Base-by-base conservation (phyloP, 92 coral and sea anemone species). In the Plumapathes pennacea region DNA sequence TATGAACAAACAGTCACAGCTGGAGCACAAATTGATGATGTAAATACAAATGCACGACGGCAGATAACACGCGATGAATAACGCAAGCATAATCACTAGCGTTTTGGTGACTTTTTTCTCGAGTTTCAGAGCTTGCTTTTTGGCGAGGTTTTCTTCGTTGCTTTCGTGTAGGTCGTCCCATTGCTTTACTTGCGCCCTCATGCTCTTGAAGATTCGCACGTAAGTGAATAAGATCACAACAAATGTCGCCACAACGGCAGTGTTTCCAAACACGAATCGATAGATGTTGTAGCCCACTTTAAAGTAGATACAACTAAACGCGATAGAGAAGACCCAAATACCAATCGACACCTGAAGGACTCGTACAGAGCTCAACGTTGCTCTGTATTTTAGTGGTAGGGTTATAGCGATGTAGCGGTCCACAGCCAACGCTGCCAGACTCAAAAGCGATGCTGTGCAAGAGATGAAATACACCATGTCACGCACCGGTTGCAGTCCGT, bases 241-340 rank as follows among this genome's bases (percentile, higher is more conserved):
- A 54, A 90, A 90, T 2, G 97, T 86, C n/a, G 85, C 60, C 26
- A 87, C 50, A 3, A 90, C 84, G 2, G 78, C 83, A 3, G 89
- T 81, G 51, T 90, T 87, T 23, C 86, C 95, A 31, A 90, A 90
- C 38, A 90, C 97, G 21, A 90, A 90, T 3, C 85, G 86, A 46
- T 90, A 90, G 26, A 68, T 83, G 23, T 76, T 59, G 45, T 74
- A 78, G 0, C 90, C 90, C 13, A 83, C 74, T 26, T 36, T 25
- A 54, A 90, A 82, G 61, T 90, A 90, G 25, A 90, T 38, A 32
- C 79, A 68, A n/a, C 89, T 74, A 38, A 86, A 77, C 2, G 63
- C 14, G 15, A 70, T 54, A n/a, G 97, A 82, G 37, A 76, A 50
- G 6, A 68, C 28, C 97, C 97, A 90, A 14, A 73, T 72, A 5